phyloP scores from a whole-genome alignment of 2,888 invertebrate species.

The Glaucopsyche alexis region DNA sequence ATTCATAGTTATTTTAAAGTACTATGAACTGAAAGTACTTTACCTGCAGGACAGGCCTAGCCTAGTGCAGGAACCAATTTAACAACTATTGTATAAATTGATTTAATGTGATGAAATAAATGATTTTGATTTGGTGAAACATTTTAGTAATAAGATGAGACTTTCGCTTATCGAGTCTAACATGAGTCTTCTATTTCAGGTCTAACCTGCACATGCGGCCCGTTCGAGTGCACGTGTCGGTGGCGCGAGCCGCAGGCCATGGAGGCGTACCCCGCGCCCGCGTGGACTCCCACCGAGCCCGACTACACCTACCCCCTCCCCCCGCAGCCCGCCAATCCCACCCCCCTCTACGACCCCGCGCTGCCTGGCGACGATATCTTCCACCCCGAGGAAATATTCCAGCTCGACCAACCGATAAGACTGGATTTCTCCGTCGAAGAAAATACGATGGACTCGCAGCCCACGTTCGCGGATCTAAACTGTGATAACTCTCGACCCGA shows the following conservation, averaged over 20 bases:
- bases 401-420: constrained; percentile 85
- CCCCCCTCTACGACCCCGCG: constrained; percentile 78
- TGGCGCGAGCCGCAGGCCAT: constrained; percentile 60
- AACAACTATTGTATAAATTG: too few relatives aligned
- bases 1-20: background rate
- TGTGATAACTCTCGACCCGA: constrained; percentile 84
- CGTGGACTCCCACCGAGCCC: constrained; percentile 60
- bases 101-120: too few relatives aligned
- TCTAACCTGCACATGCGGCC: constrained; percentile 85
- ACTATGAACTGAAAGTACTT: too few relatives aligned
- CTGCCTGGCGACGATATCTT: constrained; percentile 84
- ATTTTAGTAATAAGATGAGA: too few relatives aligned
- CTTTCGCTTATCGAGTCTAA: background rate
- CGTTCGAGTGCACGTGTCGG: constrained; percentile 86
- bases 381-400: constrained; percentile 89
- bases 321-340: constrained; percentile 57
- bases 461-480: constrained; percentile 85
- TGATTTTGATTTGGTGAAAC: too few relatives aligned
- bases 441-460: constrained; percentile 81
- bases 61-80: too few relatives aligned
- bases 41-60: too few relatives aligned
- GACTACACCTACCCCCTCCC: constrained; percentile 59
- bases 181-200: constrained; percentile 55
- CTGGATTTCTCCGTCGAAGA: constrained; percentile 80
- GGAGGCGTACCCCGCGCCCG: constrained; percentile 58